Conservation (phyloP, 2,888 invertebrate species). For the Athalia rosae region DNA sequence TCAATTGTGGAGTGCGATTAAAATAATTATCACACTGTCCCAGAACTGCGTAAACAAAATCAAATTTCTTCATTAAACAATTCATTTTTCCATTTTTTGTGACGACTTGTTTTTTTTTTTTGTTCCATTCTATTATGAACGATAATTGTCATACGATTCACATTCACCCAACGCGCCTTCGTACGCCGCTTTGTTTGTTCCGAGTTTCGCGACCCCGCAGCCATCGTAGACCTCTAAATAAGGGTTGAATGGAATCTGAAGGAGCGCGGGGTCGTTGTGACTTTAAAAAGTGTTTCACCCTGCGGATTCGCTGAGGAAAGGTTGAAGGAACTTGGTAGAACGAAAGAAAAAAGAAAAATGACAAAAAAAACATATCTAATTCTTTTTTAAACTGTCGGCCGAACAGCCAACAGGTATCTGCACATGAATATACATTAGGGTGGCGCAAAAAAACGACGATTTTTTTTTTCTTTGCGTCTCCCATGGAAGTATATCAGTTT, state of each 20-base stretch:
- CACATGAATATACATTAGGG: no score
- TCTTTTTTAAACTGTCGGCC: background rate
- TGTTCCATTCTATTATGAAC: background rate
- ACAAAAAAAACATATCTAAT: background rate
- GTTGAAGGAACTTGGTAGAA: background rate
- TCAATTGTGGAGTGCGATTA: conserved; percentile 21
- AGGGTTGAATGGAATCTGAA: no score
- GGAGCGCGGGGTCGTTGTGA: no score
- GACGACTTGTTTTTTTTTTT: background rate
- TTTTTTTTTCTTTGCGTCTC: no score
- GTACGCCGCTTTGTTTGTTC: no score
- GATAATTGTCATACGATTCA: background rate
- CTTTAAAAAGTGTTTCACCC: no score
- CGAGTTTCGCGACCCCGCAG: no score
- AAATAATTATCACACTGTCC: background rate
- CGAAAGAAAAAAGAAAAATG: background rate
- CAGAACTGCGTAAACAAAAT: no score
- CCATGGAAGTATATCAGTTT: no score
- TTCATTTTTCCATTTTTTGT: background rate
- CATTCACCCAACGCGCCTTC: background rate
- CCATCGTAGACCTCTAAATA: no score
- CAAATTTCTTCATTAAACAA: background rate
- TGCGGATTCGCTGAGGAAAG: no score
- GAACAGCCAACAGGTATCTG: background rate
- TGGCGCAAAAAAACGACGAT: no score